Evolutionary conservation across 2,888 invertebrate genomes (phyloP), one percentile per base, ranked within the genome.

Genomic region (Eupithecia vulgata): DNA sequence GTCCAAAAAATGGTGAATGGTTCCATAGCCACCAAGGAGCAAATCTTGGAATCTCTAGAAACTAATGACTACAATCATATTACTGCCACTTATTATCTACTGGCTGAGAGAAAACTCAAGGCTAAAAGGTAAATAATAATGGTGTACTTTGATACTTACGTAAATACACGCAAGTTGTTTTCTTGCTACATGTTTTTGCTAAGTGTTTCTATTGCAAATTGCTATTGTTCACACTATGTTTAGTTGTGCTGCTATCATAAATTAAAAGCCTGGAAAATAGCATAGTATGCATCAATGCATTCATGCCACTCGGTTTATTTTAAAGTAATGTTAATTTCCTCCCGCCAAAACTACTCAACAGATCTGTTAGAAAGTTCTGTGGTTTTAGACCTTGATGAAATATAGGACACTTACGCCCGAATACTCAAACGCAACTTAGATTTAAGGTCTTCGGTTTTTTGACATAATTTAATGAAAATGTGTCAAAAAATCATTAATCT

Each of bases 21-120:
- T 72, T 97, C 97, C 84, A 98, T 99, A 77, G 99, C 98, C 71
- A 96, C 97, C 71, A 98, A 98, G 91, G 99, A 99, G 87, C 97
- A 98, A 88, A 99, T 99, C 81, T 91, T 98, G 83, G 97, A 98
- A 97, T 97, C 98, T 72, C 94, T 99, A 85, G 98, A 99, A 87
- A 97, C 97, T 87, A 98, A 99, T 93, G 98, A 98, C 87, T 99
- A 99, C 93, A 99, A 99, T 94, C 99, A 99, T 91, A 97, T 99
- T 85, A 99, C 99, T 42, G 99, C 99, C 66, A 99, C 99, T 30
- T 99, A 99, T 93, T 99, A 98, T 93, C 95, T 99, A 82, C 94
- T 99, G 82, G 99, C 99, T 17, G 99, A 99, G 92, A 95, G 98
- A 79, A 97, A 98, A 88, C 95, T 99, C 62, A 95, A 97, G 79